Conservation (phyloP, 2,113 vertebrate species). For the Apistogramma diplotaenia region DNA sequence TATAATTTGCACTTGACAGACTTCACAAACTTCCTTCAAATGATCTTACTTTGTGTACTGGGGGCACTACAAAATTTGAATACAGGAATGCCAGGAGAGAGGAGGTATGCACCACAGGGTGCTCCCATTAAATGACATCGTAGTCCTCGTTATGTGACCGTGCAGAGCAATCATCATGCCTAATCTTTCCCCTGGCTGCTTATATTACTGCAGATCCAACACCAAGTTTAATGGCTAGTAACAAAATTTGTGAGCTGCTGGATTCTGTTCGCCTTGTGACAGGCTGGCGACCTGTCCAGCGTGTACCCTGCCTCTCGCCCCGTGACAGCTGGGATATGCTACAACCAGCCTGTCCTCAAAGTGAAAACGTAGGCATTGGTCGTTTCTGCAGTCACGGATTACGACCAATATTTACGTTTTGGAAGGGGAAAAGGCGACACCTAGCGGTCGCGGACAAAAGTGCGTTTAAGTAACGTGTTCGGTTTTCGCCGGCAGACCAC, state of each 20-base stretch:
- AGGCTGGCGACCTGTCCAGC: too few species aligned
- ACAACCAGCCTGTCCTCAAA: too few species aligned
- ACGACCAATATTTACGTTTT: too few species aligned
- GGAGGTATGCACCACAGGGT: slow-evolving; percentile 19
- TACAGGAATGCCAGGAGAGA: neutral
- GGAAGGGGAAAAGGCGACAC: too few species aligned
- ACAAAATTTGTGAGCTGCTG: slow-evolving; percentile 12
- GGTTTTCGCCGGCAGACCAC: too few species aligned
- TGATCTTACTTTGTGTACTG: slow-evolving; percentile 4
- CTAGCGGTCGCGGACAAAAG: too few species aligned
- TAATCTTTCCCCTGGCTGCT: slow-evolving; percentile 50
- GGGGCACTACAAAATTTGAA: neutral
- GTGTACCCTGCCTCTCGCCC: too few species aligned
- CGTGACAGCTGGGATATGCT: too few species aligned
- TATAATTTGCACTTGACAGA: neutral
- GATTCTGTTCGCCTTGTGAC: neutral
- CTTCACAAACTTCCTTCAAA: slow-evolving; percentile 2
- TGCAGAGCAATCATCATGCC: slow-evolving; percentile 32
- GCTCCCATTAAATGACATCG: slow-evolving; percentile 43
- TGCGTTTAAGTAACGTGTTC: too few species aligned
- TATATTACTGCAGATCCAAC: slow-evolving; percentile 21
- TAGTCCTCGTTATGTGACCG: slow-evolving; percentile 46
- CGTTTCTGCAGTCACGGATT: too few species aligned
- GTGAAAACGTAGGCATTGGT: too few species aligned
- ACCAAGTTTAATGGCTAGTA: slow-evolving; percentile 31